Evolutionary conservation across 2,888 invertebrate species (phyloP), one percentile per base, ranked within the genome.

Genomic region (Stictocephala bisonia): DNA sequence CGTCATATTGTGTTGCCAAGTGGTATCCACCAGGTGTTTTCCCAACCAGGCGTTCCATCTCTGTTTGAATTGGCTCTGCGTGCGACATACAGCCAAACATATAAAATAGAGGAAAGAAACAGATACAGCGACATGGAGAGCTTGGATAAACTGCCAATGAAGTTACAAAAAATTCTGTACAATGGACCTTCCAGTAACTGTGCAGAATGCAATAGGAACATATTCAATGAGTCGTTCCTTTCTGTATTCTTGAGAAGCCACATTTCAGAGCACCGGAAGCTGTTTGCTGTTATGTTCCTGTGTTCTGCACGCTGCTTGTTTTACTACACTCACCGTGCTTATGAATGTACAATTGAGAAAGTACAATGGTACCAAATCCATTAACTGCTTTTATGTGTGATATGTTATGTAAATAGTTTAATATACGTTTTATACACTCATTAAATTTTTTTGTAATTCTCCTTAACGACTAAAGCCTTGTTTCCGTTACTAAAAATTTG

Each of bases 31-130:
- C 15, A 53, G 3, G 70, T 56, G 11, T 70, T 56, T 41, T 41
- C 70, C 2, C 35, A 22, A 3, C 56, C 56, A 20, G 53, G 18
- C 24, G 56, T 56, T 3, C 70, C 70, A 9, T 70, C 70, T 4
- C 41, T 70, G 40, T 70, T 40, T n/a, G 70, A 70, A 56, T 41
- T 56, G 13, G 41, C 40, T n/a, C 24, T 70, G 15, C 18, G 70
- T 18, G 41, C 70, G 2, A 70, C 56, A 20, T 56, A 56, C 24
- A 18, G 20, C 15, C 60, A 24, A 13, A 40, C 40, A 11, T 60
- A 60, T n/a, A 60, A 60, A 24, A 60, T 60, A 40, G 60, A 40
- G 40, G 60, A 60, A 26, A 20, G 40, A 20, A 60, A 60, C 60
- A 18, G 60, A 20, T 60, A 60, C 60, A 40, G 40, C 24, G 60